Percentiles rank a stretch among this genome's conserved stretches.
These are phyloP conservation scores for Diorhabda elongata DNA, from an alignment of 1,140 invertebrate genomes.

Conservation along the genomic window DNA sequence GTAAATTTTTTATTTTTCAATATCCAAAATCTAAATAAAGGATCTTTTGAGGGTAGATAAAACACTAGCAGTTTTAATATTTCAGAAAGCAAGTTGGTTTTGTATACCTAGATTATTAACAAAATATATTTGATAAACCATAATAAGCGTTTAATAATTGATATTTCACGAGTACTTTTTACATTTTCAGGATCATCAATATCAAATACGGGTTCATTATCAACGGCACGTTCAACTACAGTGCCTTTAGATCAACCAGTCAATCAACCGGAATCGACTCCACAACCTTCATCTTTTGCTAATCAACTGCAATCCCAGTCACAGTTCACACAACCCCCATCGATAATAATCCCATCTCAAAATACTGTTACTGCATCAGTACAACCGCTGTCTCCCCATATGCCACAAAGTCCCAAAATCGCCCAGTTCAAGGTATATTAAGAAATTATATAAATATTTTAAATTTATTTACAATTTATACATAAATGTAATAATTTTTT, in stretches of 20 bases:
- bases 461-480: background rate
- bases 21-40: no score
- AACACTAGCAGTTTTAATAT: no score
- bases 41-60: no score
- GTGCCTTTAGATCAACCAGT: conserved; percentile 18
- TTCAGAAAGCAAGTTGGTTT: no score
- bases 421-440: conserved; percentile 56
- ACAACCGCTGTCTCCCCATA: conserved; percentile 41
- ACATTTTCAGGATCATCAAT: conserved; percentile 4
- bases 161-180: background rate
- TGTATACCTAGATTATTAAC: no score
- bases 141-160: no score
- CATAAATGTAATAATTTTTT: background rate
- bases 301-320: conserved; percentile 50
- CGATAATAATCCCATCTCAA: conserved; percentile 39
- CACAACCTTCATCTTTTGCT: conserved; percentile 39
- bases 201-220: conserved; percentile 17
- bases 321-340: conserved; percentile 46
- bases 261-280: conserved; percentile 31
- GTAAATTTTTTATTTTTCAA: no score
- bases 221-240: conserved; percentile 12
- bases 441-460: no score
- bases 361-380: conserved; percentile 28
- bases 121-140: no score
- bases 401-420: conserved; percentile 40